phyloP scores from a whole-genome alignment of 1,140 invertebrate species.

The Halyomorpha halys region DNA sequence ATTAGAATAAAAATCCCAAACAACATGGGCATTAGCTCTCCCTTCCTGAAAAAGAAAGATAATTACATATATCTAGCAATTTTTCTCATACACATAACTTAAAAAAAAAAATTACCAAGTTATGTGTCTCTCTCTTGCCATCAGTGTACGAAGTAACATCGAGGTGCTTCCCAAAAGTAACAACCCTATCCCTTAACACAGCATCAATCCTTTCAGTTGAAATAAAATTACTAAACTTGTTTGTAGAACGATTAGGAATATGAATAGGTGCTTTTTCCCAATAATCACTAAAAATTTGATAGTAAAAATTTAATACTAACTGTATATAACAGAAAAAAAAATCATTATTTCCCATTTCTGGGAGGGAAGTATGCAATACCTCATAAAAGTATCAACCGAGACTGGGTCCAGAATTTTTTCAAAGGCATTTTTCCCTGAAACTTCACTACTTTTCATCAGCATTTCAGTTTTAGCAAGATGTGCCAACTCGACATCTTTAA shows the following conservation, averaged over 20 bases:
- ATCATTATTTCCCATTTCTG: neutral
- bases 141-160: conserved; percentile 80
- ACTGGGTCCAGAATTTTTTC: conserved; percentile 2
- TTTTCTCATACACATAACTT: neutral
- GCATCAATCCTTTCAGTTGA: conserved; percentile 64
- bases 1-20: conserved; percentile 86
- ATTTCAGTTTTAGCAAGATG: neutral
- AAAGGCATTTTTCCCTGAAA: conserved; percentile 1
- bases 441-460: conserved; percentile 10
- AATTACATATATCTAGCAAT: conserved; percentile 34
- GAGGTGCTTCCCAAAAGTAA: conserved; percentile 77
- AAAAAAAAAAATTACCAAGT: conserved; percentile 42
- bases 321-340: neutral
- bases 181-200: conserved; percentile 59
- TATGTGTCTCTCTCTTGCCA: conserved; percentile 71
- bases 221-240: conserved; percentile 64
- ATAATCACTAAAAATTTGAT: conserved; percentile 36
- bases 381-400: conserved; percentile 8
- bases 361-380: neutral
- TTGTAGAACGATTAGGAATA: conserved; percentile 50
- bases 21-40: conserved; percentile 55
- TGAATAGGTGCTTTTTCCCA: conserved; percentile 77
- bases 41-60: conserved; percentile 25
- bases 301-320: neutral
- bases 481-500: neutral